Base-by-base conservation (phyloP, 2,797 vertebrate genomes). In the Rhinella marina region DNA sequence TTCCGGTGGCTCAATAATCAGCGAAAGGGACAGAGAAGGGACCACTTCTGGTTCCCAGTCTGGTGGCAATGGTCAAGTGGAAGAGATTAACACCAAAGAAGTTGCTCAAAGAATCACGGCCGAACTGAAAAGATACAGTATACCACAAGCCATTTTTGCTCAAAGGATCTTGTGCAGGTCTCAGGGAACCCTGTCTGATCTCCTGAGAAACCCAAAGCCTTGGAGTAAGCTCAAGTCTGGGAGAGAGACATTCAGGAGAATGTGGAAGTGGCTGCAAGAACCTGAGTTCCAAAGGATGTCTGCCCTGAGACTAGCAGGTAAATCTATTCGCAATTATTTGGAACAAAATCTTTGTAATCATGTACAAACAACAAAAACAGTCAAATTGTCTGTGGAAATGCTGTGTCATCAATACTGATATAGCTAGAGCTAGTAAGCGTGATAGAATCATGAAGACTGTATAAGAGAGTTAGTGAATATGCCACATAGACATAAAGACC, bases 181-280 rank as follows among this genome's bases (percentile, higher is more conserved):
- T 76, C 98, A 99, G 93, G 98, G 98, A 91, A 99, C 98, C 52
- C 97, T 99, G 88, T 99, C 98, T 79, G 98, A 99, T 93, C 97
- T 99, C 91, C 96, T 99, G 93, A 93, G 98, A 90, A 99, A 99
- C 92, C 98, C 98, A 93, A 99, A 99, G 94, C 98, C 98, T 82
- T 99, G 98, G 98, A 97, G 97, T 96, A 99, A 99, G 94, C 98
- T 99, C 93, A 99, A 99, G 94, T 99, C 98, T 0, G 98, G 98
- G 88, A 96, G 98, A 25, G 98, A 99, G 96, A 99, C 98, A 88
- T 99, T 99, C 95, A 95, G 98, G 90, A 96, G 98, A 94, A 99
- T 99, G 98, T 99, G 98, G 98, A 99, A 98, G 94, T 99, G 98
- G 98, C 95, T 99, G 81, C 98, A 99, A 92, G 98, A 98, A 92